A percentile compares a stretch with the other conserved stretches of the same genome.
These are phyloP conservation scores for Pionites leucogaster DNA, from an alignment of 2,113 vertebrate genomes.

Conservation along the genomic window DNA sequence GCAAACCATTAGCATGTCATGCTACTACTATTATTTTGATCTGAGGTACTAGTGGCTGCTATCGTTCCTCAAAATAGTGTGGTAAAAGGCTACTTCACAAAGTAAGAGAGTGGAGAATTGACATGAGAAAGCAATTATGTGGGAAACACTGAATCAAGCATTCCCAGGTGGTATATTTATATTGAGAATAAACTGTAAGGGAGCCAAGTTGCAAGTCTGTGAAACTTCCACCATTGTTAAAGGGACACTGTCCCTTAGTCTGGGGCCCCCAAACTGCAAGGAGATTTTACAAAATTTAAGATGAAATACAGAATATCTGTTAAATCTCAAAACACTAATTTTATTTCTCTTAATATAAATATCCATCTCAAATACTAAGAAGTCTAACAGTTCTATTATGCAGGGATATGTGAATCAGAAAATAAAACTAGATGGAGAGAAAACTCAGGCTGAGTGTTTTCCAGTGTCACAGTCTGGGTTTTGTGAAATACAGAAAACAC, in stretches of 20 bases:
- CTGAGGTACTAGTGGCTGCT: not conserved
- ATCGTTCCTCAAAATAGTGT: not conserved
- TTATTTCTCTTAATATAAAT: not conserved
- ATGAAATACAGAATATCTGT: not conserved
- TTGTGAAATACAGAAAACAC: constrained; percentile 6
- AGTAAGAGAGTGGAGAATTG: constrained; percentile 19
- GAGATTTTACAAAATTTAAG: not conserved
- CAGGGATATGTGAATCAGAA: not conserved
- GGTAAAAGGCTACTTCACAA: not conserved
- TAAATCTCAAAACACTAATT: not conserved
- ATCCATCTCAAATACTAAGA: not conserved
- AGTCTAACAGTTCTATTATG: not conserved
- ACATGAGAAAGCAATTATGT: constrained; percentile 67
- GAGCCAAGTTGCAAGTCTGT: constrained; percentile 58
- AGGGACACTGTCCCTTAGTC: constrained; percentile 15
- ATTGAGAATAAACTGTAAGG: constrained; percentile 46
- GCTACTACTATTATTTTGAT: not conserved
- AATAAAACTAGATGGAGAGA: not conserved
- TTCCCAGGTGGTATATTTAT: constrained; percentile 70
- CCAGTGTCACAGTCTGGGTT: not conserved
- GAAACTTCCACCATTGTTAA: constrained; percentile 58
- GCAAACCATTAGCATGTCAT: not conserved
- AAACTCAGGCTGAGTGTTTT: not conserved
- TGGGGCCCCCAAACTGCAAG: not conserved
- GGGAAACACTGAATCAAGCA: constrained; percentile 53